Evolutionary conservation across 2,797 vertebrate species (phyloP), one percentile per base, ranked within the genome.

Genomic region (Xenopus petersii): DNA sequence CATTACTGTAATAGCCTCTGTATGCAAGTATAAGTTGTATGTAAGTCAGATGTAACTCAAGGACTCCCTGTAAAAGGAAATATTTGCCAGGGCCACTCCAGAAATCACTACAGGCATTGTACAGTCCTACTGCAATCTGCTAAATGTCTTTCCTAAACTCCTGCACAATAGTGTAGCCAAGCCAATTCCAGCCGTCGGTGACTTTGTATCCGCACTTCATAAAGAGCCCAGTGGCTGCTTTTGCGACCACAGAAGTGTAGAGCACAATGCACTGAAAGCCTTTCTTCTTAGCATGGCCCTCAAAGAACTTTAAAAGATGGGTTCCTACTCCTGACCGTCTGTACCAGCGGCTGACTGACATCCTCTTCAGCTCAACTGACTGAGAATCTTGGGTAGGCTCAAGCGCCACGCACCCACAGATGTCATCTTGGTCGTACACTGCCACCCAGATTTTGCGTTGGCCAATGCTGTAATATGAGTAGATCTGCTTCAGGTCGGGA

Each of bases 91-190:
- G 61, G 61, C 61, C 61, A 15, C 61, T 16, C 11, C 16, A 63
- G 5, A 13, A 63, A 36, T 1, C 24, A 33, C 12, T 33, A 6
- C 12, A 63, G 3, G 10, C 12, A 51, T 51, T 16, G 13, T 16
- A 56, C 13, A n/a, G 54, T 56, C n/a, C 54, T 63, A 2, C 13
- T 36, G 12, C 61, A 12, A 63, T 26, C 1, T 36, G 33, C 81
- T 88, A 93, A 82, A 95, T 84, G 80, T 94, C 91, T 84, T 95
- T 96, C 82, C 93, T 92, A 82, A 93, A 96, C 74, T 95, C 93
- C 67, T 91, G 91, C 30, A 93, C 93, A 60, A 96, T 84, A 0
- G 87, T 86, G 78, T 93, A 90, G 58, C 94, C 94, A 80, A 96
- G 81, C 84, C 94, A 94, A 46, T 77, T 79, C 74, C 79, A 81